A percentile compares a stretch with the other conserved stretches of the same genome.
Conservation (phyloP, 2,888 invertebrate genomes). For the Coronaproctus castanopsis region DNA sequence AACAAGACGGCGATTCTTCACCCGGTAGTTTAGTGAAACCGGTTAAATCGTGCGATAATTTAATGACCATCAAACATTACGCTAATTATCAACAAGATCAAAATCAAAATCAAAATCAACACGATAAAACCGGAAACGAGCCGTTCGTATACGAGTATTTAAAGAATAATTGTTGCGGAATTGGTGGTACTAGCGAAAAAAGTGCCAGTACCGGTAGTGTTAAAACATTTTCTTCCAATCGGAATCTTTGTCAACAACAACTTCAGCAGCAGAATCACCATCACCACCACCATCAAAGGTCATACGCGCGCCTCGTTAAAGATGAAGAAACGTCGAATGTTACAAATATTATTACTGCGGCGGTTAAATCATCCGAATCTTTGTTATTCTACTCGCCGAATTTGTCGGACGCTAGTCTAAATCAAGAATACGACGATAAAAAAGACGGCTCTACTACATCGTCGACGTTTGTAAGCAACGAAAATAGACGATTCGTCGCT, state of each 20-base stretch:
- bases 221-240: background rate
- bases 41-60: conserved; percentile 66
- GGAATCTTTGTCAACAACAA: background rate
- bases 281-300: conserved; percentile 7
- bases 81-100: conserved; percentile 73
- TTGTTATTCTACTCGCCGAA: conserved; percentile 45
- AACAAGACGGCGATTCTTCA: too few species aligned
- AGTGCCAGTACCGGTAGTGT: conserved; percentile 13
- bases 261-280: conserved; percentile 3
- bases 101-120: too few species aligned
- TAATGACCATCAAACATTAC: conserved; percentile 55
- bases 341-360: background rate
- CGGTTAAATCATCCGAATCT: conserved; percentile 66
- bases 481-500: conserved; percentile 15
- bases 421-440: conserved; percentile 53
- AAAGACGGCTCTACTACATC: conserved; percentile 24
- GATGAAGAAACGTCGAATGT: conserved; percentile 3
- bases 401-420: conserved; percentile 42
- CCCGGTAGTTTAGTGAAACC: conserved; percentile 51
- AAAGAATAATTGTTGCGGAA: conserved; percentile 6
- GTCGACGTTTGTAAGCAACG: conserved; percentile 13
- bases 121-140: background rate
- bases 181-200: conserved; percentile 11
- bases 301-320: conserved; percentile 5
- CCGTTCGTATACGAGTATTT: conserved; percentile 8